Evolutionary conservation across 53 echinoderm and acorn worm genomes (phyloP).

Genomic region (Paelopatides confundens): DNA sequence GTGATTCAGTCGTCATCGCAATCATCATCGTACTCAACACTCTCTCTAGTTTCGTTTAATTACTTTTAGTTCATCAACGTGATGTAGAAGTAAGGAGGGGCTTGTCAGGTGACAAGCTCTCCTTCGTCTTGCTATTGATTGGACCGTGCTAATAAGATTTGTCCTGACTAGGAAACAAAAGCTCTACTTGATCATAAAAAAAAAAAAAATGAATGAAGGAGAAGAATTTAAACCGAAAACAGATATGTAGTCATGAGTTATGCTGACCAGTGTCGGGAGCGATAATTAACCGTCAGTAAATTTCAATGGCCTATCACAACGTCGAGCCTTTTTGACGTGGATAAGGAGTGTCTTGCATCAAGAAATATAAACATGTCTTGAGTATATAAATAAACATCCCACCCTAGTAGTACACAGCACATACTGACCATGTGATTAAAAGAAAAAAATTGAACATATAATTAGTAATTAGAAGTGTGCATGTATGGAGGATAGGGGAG

Average conservation of each 20-base stretch:
- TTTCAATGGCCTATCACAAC: constrained; percentile 17
- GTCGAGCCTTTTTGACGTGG: not conserved
- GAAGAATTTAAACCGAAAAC: constrained; percentile 19
- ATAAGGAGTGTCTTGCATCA: too few relatives aligned
- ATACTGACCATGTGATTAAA: too few relatives aligned
- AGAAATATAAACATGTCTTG: too few relatives aligned
- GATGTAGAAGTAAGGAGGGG: constrained; percentile 43
- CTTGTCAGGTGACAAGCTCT: constrained; percentile 49
- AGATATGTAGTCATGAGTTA: constrained; percentile 25
- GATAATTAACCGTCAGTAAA: constrained; percentile 24
- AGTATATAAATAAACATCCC: too few relatives aligned
- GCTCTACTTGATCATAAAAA: constrained; percentile 6
- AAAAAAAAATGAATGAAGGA: constrained; percentile 21
- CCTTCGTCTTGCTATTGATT: constrained; percentile 46
- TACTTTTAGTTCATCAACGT: constrained; percentile 55
- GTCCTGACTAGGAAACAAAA: constrained; percentile 48
- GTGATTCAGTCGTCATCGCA: constrained; percentile 52
- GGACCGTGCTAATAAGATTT: constrained; percentile 47
- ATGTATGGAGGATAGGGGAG: too few relatives aligned
- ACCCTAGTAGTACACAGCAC: too few relatives aligned
- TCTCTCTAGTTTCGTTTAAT: constrained; percentile 58
- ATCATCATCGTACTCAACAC: constrained; percentile 37
- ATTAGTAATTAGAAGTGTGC: too few relatives aligned
- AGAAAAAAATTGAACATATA: too few relatives aligned
- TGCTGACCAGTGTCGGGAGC: constrained; percentile 35